Evolutionary conservation across 2,797 vertebrate species (phyloP).

Genomic region (Neomorphus geoffroyi): DNA sequence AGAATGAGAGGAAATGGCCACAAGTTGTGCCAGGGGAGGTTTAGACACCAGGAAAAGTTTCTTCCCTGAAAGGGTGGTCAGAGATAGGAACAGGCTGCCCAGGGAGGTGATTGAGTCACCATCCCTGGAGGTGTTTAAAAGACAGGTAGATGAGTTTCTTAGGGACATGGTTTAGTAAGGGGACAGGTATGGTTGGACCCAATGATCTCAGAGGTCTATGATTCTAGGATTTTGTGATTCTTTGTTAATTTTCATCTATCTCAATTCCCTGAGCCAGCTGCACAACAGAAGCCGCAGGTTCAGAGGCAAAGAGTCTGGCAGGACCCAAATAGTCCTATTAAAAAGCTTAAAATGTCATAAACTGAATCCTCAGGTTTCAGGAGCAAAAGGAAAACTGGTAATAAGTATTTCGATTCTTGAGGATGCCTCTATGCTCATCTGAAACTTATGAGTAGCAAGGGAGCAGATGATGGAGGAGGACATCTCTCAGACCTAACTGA

Average conservation of each 20-base stretch:
- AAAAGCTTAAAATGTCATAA: neutral
- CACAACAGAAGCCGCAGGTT: neutral
- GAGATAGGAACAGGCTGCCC: no score
- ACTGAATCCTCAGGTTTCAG: neutral
- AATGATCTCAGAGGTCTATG: no score
- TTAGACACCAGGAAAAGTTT: no score
- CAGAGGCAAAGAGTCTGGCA: neutral
- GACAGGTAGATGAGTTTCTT: no score
- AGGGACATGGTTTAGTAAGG: no score
- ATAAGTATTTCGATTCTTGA: neutral
- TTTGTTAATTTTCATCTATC: neutral
- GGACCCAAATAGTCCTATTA: neutral
- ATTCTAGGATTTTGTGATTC: no score
- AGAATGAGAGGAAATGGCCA: no score
- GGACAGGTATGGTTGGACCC: no score
- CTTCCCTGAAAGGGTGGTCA: no score
- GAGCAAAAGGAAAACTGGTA: neutral
- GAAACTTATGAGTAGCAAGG: neutral
- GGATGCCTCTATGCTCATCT: neutral
- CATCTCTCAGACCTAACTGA: neutral
- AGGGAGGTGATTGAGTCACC: no score
- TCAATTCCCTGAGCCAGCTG: neutral
- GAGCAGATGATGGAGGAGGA: neutral
- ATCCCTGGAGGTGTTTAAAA: no score
- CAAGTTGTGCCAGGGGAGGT: no score